Conservation (phyloP, 2,113 vertebrate species). For the Epinephelus lanceolatus region DNA sequence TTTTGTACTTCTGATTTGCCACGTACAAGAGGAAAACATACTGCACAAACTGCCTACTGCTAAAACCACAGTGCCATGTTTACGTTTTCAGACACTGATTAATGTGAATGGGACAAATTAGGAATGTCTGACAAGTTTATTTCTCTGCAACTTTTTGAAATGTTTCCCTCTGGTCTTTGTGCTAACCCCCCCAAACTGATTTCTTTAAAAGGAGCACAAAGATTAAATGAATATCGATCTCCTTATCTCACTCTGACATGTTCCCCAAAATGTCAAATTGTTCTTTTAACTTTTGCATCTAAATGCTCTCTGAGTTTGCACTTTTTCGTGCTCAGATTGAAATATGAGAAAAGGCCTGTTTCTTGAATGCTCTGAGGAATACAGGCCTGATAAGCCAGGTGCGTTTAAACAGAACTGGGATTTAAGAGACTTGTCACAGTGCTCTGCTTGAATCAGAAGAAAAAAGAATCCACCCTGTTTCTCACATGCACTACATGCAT, state of each 20-base stretch:
- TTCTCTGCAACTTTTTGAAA: background rate
- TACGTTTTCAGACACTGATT: background rate
- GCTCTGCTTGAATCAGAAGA: constrained; percentile 14
- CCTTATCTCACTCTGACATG: constrained; percentile 1
- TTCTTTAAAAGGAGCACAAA: background rate
- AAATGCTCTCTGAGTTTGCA: background rate
- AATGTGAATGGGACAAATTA: background rate
- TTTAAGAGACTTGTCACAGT: constrained; percentile 11
- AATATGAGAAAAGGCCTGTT: background rate
- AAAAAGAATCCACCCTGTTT: background rate
- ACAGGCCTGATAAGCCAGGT: background rate
- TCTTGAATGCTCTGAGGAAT: background rate
- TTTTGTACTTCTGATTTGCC: background rate
- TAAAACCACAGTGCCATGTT: background rate
- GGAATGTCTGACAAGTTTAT: no score
- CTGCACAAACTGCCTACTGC: no score
- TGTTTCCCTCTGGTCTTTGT: background rate
- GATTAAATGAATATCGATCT: constrained; percentile 13
- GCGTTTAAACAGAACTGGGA: constrained; percentile 17
- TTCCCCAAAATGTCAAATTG: background rate
- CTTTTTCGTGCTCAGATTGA: background rate
- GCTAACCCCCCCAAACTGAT: background rate
- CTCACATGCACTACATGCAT: background rate
- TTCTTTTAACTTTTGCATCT: background rate
- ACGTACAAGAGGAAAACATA: background rate